These are phyloP conservation scores for Papilio dardanus DNA, from an alignment of 1,140 invertebrate species.

Conservation along the genomic window DNA sequence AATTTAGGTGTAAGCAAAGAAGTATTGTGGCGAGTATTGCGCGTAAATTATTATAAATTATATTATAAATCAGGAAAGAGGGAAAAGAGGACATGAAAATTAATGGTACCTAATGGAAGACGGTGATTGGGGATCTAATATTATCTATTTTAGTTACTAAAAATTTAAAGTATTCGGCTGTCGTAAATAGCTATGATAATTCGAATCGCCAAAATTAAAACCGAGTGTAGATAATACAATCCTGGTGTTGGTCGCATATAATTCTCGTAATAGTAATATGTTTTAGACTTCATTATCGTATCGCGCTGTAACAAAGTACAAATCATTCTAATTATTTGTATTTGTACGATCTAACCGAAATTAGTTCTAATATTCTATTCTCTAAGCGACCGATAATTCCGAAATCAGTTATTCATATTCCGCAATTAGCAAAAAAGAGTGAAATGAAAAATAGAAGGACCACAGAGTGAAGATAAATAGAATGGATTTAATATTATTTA, in stretches of 20 bases:
- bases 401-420: too few relatives aligned
- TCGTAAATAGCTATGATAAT: neutral
- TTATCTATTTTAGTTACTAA: too few relatives aligned
- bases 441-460: neutral
- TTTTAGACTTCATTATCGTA: neutral
- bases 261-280: neutral
- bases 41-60: too few relatives aligned
- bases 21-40: too few relatives aligned
- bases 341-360: neutral
- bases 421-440: too few relatives aligned
- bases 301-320: neutral
- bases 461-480: neutral
- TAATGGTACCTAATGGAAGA: too few relatives aligned
- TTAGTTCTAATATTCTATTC: too few relatives aligned
- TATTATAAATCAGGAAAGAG: neutral
- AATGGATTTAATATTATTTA: neutral
- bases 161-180: too few relatives aligned
- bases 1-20: too few relatives aligned
- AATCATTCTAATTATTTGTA: neutral
- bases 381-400: too few relatives aligned
- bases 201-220: neutral
- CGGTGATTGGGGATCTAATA: too few relatives aligned
- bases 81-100: too few relatives aligned
- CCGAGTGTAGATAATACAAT: conserved; percentile 1
- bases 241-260: conserved; percentile 2